Evolutionary conservation across 2,888 invertebrate species (phyloP), one percentile per base, ranked within the genome.

Genomic region (Euphydryas editha): DNA sequence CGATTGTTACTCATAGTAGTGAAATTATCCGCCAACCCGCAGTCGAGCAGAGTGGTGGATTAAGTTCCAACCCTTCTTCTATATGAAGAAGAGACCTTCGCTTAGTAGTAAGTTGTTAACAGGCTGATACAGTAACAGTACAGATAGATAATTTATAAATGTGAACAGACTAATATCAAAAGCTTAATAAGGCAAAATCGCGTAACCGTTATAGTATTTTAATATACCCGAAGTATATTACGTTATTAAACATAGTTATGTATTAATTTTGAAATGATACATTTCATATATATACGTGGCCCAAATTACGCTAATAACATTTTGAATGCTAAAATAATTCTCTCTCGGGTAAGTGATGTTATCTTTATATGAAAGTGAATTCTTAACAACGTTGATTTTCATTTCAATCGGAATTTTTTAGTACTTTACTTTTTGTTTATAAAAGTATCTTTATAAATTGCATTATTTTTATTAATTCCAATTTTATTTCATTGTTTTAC

Each of bases 361-460:
- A 58, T 63, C 58, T 63, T 30, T 37, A 5, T 49, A 44, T 58
- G 58, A 63, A 63, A 63, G 63, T 44, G 58, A 63, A 63, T 63
- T 24, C 63, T 36, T 59, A 64, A 59, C 30, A 57, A 58, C 30
- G 42, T 18, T 49, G 51, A 44, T 64, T 64, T 64, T 64, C 63
- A 44, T 36, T 59, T 59, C 63, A 64, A 54, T 59, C 17, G 36
- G 58, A 64, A 37, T 59, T 51, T 59, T 51, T 17, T 44, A 59
- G 21, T 59, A 54, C 58, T 44, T 57, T 36, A 6, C 36, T 0
- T 42, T 51, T 49, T 49, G 46, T n/a, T 20, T 21, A n/a, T 24
- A 30, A 61, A n/a, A 36, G 15, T 46, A 54, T 17, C 46, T 11
- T 10, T 39, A 39, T 8, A 39, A 39, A 39, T 11, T 39, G 11